phyloP scores from a whole-genome alignment of 2,113 vertebrate species.

The rat (Rattus norvegicus) region GRCr8 NC_086019.1:5942501-5943000 shows the following conservation, averaged over 20 bases:
- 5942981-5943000: constrained; percentile 40
- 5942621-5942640: neutral
- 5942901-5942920: neutral
- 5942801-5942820: no score
- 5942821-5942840: neutral
- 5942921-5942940: neutral
- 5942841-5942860: neutral
- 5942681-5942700: neutral
- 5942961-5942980: neutral
- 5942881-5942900: neutral
- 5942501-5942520: constrained; percentile 15
- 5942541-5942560: constrained; percentile 24
- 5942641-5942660: neutral
- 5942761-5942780: no score
- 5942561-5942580: neutral
- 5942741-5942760: neutral
- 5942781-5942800: no score
- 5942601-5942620: neutral
- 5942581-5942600: neutral
- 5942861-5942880: neutral
- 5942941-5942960: neutral
- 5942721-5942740: neutral
- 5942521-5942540: neutral
- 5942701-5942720: neutral
- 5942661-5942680: neutral